Conservation (phyloP, 2,113 vertebrate species). For the Upupa epops region DNA sequence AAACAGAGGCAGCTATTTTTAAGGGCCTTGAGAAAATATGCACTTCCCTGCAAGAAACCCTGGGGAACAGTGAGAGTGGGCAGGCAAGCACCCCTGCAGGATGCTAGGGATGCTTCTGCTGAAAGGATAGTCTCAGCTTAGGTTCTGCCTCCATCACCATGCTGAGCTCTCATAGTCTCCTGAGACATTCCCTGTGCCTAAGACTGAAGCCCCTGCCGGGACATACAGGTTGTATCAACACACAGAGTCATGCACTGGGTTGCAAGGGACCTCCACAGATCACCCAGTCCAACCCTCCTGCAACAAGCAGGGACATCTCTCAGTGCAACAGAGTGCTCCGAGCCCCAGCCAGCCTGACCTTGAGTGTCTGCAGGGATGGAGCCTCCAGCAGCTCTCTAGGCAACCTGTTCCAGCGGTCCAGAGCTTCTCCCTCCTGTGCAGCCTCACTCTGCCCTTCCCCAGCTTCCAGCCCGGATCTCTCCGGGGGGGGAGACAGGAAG, state of each 20-base stretch:
- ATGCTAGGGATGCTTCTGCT: rapidly evolving
- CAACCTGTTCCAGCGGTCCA: too few species aligned
- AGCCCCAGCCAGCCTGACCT: too few species aligned
- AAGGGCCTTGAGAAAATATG: not conserved
- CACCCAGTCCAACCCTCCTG: too few species aligned
- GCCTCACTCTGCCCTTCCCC: too few species aligned
- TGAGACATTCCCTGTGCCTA: not conserved
- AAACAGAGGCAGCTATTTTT: not conserved
- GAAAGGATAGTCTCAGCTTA: not conserved
- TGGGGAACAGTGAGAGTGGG: rapidly evolving
- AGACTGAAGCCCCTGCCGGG: not conserved
- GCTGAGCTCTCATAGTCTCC: not conserved
- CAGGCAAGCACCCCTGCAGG: not conserved
- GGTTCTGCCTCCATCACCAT: not conserved
- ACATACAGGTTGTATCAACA: not conserved
- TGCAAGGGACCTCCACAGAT: too few species aligned
- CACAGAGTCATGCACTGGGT: not conserved
- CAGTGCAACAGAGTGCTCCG: too few species aligned
- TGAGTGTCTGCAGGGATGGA: too few species aligned
- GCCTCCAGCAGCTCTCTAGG: too few species aligned
- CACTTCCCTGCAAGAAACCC: not conserved
- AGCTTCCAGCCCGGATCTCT: too few species aligned
- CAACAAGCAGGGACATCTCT: too few species aligned
- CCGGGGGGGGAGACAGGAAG: too few species aligned
- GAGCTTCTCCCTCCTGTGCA: too few species aligned